Conservation (phyloP, 1,140 invertebrate species). For the Cyrtorhinus lividipennis region DNA sequence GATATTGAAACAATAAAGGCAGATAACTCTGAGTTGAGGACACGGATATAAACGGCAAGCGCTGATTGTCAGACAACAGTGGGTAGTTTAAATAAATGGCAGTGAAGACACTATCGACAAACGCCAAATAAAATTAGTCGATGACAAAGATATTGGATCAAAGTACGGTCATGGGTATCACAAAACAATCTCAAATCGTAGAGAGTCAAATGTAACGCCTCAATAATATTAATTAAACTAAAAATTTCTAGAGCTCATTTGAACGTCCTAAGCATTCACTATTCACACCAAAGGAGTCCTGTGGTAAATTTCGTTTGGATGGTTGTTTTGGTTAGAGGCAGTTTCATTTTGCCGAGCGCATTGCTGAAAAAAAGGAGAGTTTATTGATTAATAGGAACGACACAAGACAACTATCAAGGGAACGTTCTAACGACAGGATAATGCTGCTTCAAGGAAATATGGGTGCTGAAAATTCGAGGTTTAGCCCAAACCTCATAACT, state of each 20-base stretch:
- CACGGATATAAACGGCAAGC: too few relatives aligned
- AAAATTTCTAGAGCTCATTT: constrained; percentile 8
- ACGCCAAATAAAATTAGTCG: not conserved
- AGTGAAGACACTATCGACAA: not conserved
- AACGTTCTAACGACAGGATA: too few relatives aligned
- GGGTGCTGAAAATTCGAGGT: too few relatives aligned
- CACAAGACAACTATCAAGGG: too few relatives aligned
- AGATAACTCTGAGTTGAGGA: too few relatives aligned
- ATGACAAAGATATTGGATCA: not conserved
- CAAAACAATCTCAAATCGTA: not conserved
- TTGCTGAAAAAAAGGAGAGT: too few relatives aligned
- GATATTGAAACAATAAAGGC: too few relatives aligned
- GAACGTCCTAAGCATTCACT: constrained; percentile 13
- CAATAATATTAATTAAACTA: not conserved
- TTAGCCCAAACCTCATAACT: too few relatives aligned
- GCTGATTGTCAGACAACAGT: too few relatives aligned
- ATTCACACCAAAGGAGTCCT: constrained; percentile 38
- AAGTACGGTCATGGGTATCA: not conserved
- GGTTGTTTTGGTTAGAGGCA: constrained; percentile 45
- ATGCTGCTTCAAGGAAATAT: too few relatives aligned
- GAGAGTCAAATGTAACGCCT: not conserved
- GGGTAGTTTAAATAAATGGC: too few relatives aligned
- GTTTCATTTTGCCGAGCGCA: constrained; percentile 57
- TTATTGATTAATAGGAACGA: too few relatives aligned
- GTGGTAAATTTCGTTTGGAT: constrained; percentile 61